Percentiles rank a stretch among this genome's conserved stretches.
phyloP scores from a whole-genome alignment of 2,113 vertebrate species.

The Pseudopipra pipra region DNA sequence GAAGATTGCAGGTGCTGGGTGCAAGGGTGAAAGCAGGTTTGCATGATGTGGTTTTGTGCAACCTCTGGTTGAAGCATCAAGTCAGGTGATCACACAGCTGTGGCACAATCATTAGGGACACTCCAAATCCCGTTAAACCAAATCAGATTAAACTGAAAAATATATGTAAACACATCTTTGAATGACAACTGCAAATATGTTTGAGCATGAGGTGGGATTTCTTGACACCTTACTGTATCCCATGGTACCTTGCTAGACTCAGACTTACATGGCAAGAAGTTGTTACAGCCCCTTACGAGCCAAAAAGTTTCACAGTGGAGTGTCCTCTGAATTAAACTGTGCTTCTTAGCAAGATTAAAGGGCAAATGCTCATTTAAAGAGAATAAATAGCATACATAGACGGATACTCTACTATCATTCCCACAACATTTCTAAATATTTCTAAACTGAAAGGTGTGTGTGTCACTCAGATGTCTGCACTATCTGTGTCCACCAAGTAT shows the following conservation, averaged over 20 bases:
- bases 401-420: neutral
- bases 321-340: neutral
- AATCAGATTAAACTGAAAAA: neutral
- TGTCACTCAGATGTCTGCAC: neutral
- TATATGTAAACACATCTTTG: neutral
- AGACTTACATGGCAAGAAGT: neutral
- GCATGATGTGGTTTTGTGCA: neutral
- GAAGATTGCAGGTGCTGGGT: neutral
- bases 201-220: neutral
- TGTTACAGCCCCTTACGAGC: neutral
- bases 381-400: neutral
- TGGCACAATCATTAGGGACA: neutral
- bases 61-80: neutral
- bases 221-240: neutral
- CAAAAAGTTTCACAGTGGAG: neutral
- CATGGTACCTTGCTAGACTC: neutral
- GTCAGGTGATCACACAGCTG: neutral
- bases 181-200: neutral
- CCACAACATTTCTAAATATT: neutral
- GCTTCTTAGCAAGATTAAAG: neutral
- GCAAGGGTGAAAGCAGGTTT: neutral
- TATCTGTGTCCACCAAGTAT: neutral
- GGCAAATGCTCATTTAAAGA: neutral
- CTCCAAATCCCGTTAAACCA: neutral
- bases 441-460: neutral